Evolutionary conservation across 2,113 vertebrate species (phyloP).

Genomic region (Phalacrocorax brasilianus): DNA sequence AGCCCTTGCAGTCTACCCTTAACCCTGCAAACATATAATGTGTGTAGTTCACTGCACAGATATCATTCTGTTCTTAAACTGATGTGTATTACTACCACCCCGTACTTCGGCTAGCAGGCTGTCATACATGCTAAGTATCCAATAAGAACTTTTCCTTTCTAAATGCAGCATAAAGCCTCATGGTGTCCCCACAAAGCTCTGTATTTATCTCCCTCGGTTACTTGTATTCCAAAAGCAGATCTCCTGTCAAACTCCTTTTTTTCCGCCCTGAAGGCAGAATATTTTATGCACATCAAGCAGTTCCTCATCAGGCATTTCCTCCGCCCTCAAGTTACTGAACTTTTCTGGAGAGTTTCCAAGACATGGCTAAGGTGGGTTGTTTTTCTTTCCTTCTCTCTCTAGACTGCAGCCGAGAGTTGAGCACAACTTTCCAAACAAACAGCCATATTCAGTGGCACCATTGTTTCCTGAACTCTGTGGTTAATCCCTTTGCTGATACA

Average conservation of each 20-base stretch:
- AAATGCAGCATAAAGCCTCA: not conserved
- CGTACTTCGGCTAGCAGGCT: not conserved
- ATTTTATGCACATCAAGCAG: not conserved
- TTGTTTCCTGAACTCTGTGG: not conserved
- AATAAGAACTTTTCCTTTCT: not conserved
- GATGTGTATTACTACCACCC: not conserved
- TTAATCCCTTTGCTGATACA: not conserved
- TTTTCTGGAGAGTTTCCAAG: not conserved
- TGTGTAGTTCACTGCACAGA: not conserved
- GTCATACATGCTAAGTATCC: not conserved
- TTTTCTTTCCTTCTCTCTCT: not conserved
- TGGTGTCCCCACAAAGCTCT: not conserved
- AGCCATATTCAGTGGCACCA: not conserved
- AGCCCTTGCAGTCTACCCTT: not conserved
- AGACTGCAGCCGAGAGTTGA: not conserved
- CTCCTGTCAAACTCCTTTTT: not conserved
- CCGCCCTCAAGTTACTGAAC: not conserved
- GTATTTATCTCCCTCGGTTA: not conserved
- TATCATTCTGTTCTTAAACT: not conserved
- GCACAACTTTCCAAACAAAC: not conserved
- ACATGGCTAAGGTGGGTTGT: not conserved
- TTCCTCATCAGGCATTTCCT: conserved; percentile 21
- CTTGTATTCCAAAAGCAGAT: not conserved
- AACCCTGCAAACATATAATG: not conserved
- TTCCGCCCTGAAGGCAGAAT: not conserved